Base-by-base conservation (phyloP, 2,797 vertebrate species). In the Phrynocephalus guinanensis region DNA sequence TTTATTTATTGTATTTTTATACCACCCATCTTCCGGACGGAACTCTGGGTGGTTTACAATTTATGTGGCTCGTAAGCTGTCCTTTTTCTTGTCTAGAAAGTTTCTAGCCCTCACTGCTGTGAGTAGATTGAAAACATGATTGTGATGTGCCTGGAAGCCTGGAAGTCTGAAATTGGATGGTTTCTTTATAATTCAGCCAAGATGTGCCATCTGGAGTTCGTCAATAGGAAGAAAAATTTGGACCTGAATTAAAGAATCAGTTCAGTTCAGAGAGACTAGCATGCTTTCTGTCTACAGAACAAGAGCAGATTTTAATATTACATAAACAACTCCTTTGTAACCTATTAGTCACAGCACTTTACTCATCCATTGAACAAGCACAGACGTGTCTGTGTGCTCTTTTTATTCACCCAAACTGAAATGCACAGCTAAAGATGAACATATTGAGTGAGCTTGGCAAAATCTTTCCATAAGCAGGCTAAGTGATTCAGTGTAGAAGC, bases 281-380 rank as follows among this genome's bases (percentile, higher is more conserved):
- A 80, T 44, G 20, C 73, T 76, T 68, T 52, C 71, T 67, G 71
- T 52, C 56, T 67, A 56, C 76, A 81, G 79, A 85, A 38, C 30
- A 88, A 90, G 88, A 93, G 18, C 56, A 93, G 88, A 86, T 95
- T 85, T 85, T 85, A 88, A 85, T 82, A 82, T 88, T 82, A 85
- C 63, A 82, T 85, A 81, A 88, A 85, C 30, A 88, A 68, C 87
- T 88, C 87, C 95, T 93, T 95, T 76, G 91, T 93, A 82, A 76
- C 78, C 77, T 73, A 82, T 85, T 85, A 85, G 63, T 56, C 78
- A 81, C 50, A 70, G 71, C 91, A 95, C 87, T 88, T 76, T 85
- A 44, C 63, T 88, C 78, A 56, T 44, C 78, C 48, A 5, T 48
- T 30, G 60, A 85, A 70, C 71, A 76, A 88, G 87, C 83, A 80